Evolutionary conservation across 2,797 vertebrate genomes (phyloP).

Genomic region (Staurois parvus): DNA sequence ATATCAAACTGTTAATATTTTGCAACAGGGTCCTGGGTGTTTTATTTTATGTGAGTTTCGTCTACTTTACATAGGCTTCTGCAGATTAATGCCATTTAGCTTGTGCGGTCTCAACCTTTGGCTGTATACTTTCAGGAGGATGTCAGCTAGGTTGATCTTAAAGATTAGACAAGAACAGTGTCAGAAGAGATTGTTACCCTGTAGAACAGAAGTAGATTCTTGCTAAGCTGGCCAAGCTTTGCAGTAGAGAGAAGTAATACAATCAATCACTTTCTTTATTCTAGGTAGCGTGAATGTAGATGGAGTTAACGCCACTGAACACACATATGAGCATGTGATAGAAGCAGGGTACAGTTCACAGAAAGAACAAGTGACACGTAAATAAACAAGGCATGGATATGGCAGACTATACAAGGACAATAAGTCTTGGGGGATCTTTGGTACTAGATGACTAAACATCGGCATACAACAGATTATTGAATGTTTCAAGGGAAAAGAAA

Average conservation of each 20-base stretch:
- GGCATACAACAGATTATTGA: slow-evolving; percentile 43
- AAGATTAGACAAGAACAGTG: slow-evolving; percentile 61
- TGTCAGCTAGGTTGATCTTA: slow-evolving; percentile 57
- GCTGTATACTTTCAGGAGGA: slow-evolving; percentile 28
- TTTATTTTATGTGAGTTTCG: background rate
- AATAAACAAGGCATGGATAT: slow-evolving; percentile 52
- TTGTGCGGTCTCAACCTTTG: background rate
- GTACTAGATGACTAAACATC: slow-evolving; percentile 27
- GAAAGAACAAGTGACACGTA: background rate
- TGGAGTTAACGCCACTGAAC: slow-evolving; percentile 11
- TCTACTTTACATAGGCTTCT: background rate
- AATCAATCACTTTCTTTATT: slow-evolving; percentile 62
- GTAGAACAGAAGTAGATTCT: slow-evolving; percentile 60
- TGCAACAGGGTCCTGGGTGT: background rate
- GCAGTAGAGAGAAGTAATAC: slow-evolving; percentile 61
- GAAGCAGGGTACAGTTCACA: slow-evolving; percentile 14
- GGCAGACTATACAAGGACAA: slow-evolving; percentile 18
- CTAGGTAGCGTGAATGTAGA: slow-evolving; percentile 49
- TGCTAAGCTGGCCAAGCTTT: slow-evolving; percentile 62
- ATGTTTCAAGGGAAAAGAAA: slow-evolving; percentile 8
- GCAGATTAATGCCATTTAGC: background rate
- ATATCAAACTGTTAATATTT: background rate
- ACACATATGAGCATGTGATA: background rate
- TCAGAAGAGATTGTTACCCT: slow-evolving; percentile 58
- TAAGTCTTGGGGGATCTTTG: slow-evolving; percentile 3